Base-by-base conservation (phyloP, 2,113 vertebrate species). In the Spizaetus ornatus region DNA sequence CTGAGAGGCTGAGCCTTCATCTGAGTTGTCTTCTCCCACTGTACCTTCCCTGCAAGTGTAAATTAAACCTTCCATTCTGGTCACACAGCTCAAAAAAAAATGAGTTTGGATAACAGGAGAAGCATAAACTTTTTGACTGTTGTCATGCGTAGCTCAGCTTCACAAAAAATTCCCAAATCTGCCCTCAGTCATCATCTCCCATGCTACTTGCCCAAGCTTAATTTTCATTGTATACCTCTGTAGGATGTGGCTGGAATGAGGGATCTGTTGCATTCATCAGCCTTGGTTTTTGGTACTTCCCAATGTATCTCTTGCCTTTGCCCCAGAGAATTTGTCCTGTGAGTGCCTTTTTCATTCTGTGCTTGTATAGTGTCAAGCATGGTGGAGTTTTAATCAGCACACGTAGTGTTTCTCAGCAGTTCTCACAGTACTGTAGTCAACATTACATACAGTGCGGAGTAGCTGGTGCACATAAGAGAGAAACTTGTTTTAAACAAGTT, bases 361-460 rank as follows among this genome's bases (percentile, higher is more conserved):
- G n/a, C 34, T 88, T 78, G 25, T 47, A 36, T 23, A 59, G 21
- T 27, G 21, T 36, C 23, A 79, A 53, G 18, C 18, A 18, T 5
- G 9, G 19, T 50, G 18, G 25, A 73, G n/a, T 29, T 66, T n/a
- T 38, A 48, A 32, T 47, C 13, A 7, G 22, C 23, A 47, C 13
- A 25, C 2, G 9, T 13, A 34, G 31, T 11, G 34, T 38, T 55
- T 38, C 53, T 25, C 40, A 73, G 47, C n/a, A 38, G 27, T 42
- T 38, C 47, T 67, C 59, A 70, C 22, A 55, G 36, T 13, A 31
- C 36, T 26, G 8, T 22, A 50, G 32, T 50, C 59, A 78, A 29
- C 3, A 6, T 62, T 48, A 66, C 0, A 1, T 52, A 56, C 21
- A 12, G 9, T 18, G 6, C 25, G 1, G 6, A 4, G 73, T 40